These are phyloP conservation scores for Trachops cirrhosus DNA, from an alignment of 2,797 vertebrate genomes.

Conservation along the genomic window DNA sequence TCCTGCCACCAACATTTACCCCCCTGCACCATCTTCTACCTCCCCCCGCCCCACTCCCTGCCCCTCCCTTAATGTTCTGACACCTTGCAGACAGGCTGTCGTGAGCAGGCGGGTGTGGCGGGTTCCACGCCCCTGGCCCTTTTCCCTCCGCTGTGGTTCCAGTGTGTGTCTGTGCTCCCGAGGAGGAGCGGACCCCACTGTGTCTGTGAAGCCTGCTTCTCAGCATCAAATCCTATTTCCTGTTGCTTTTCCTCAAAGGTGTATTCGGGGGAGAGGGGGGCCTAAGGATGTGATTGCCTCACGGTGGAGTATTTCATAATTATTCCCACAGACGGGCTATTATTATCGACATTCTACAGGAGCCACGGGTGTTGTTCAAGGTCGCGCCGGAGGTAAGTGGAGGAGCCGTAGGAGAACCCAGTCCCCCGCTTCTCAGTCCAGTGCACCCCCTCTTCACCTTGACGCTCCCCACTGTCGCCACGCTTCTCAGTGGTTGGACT, in stretches of 20 bases:
- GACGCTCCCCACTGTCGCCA: background rate
- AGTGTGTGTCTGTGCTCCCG: background rate
- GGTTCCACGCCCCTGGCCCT: background rate
- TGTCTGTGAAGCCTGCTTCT: background rate
- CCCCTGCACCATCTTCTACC: background rate
- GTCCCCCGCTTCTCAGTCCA: background rate
- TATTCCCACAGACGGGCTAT: background rate
- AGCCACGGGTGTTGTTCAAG: background rate
- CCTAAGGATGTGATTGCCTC: background rate
- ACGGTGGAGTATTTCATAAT: background rate
- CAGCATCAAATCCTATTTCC: background rate
- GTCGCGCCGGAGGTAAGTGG: fast-evolving
- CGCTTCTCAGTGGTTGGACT: background rate
- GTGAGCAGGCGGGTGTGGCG: fast-evolving
- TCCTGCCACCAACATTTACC: background rate
- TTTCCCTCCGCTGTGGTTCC: background rate
- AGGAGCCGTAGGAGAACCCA: fast-evolving
- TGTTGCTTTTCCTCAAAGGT: background rate
- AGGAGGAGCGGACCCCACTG: fast-evolving
- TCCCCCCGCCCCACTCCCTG: background rate
- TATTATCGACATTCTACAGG: background rate
- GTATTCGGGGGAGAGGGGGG: no score
- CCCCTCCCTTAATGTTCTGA: background rate
- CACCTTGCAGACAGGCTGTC: background rate
- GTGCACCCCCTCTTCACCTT: background rate